These are phyloP conservation scores for Knipowitschia caucasica DNA, from an alignment of 2,797 vertebrate species.

Conservation along the genomic window DNA sequence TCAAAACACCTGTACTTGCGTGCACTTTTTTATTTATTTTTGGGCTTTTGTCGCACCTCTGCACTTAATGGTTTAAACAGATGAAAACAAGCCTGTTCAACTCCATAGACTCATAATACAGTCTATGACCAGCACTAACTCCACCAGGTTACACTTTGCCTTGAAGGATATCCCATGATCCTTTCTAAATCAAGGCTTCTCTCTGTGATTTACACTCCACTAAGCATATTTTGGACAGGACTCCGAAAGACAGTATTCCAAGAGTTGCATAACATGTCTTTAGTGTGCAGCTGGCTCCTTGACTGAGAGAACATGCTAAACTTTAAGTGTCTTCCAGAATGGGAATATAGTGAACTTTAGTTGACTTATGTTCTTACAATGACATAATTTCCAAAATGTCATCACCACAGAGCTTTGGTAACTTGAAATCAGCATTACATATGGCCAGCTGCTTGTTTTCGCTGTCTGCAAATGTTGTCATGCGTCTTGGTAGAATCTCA, in stretches of 20 bases:
- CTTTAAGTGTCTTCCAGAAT: slow-evolving; percentile 29
- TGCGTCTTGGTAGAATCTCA: slow-evolving; percentile 27
- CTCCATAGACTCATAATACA: no score
- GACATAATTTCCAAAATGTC: slow-evolving; percentile 44
- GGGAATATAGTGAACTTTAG: slow-evolving; percentile 31
- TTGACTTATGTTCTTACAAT: slow-evolving; percentile 41
- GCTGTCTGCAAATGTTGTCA: slow-evolving; percentile 30
- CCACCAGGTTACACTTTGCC: not conserved
- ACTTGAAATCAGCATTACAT: slow-evolving; percentile 24
- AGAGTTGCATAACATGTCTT: slow-evolving; percentile 22
- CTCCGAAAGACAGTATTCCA: slow-evolving; percentile 6
- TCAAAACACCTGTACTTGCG: no score
- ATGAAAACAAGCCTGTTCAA: not conserved
- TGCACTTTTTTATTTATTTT: not conserved
- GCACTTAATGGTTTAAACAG: not conserved
- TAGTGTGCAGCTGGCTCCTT: slow-evolving; percentile 12
- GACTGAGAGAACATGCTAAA: slow-evolving; percentile 25
- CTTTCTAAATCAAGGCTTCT: not conserved
- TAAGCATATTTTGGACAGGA: slow-evolving; percentile 1
- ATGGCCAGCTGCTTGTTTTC: slow-evolving; percentile 20
- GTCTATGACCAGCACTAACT: not conserved
- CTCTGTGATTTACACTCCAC: slow-evolving; percentile 13
- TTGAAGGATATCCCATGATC: not conserved
- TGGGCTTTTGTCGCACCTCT: not conserved
- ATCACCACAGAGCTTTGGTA: slow-evolving; percentile 22